Base-by-base conservation (phyloP, 1,140 invertebrate genomes). In the Bradysia coprophila region DNA sequence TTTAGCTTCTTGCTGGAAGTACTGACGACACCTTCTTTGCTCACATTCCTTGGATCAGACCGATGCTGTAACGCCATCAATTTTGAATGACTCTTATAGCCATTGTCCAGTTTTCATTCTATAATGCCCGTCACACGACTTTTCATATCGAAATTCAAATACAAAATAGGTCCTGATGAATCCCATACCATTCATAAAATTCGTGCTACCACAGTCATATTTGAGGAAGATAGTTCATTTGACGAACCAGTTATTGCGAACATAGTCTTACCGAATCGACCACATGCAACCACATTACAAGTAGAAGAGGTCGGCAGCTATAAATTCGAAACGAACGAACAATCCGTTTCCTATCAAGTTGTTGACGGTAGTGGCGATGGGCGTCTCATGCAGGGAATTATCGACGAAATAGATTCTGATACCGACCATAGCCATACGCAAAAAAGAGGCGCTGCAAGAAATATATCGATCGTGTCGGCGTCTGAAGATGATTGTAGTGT, bases 101-200 rank as follows among this genome's bases (percentile, higher is more conserved):
- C n/a, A n/a, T n/a, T n/a, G n/a, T n/a, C n/a, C n/a, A n/a, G n/a
- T n/a, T n/a, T n/a, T n/a, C n/a, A n/a, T n/a, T n/a, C n/a, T n/a
- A n/a, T n/a, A n/a, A n/a, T n/a, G n/a, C n/a, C n/a, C n/a, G n/a
- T n/a, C n/a, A n/a, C n/a, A n/a, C n/a, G n/a, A n/a, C n/a, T n/a
- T 9, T 31, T 31, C 8, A 31, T 31, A 9, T 31, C n/a, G n/a
- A 9, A 9, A n/a, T n/a, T 36, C 6, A 36, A 9, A 9, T 15
- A 38, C 23, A 13, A 22, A 56, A 41, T 69, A 75, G 72, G 73
- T 73, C 71, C 72, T 45, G 71, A 71, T 44, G 73, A 74, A 65
- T 67, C 65, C 49, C 72, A 69, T 55, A 67, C 65, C 43, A 69
- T 75, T 57, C 72, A 72, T 63, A 73, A 72, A 66, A 69, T 73